Evolutionary conservation across 35 echinoderm and acorn worm species (phyloP).

Genomic region (Apostichopus parvimensis): DNA sequence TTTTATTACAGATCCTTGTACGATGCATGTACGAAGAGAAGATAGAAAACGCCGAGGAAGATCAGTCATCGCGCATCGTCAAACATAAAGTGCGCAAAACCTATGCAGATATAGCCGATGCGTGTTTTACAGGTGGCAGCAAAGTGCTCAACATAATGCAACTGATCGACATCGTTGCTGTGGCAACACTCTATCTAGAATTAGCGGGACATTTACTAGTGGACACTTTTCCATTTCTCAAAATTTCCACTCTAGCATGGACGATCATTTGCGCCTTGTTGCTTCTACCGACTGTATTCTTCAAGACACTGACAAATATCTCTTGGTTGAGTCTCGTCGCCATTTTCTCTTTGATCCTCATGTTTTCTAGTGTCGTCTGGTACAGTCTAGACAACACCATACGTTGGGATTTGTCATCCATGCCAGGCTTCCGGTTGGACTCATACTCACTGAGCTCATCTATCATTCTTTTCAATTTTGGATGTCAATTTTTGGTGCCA

Average conservation of each 20-base stretch:
- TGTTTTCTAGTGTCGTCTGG: constrained; percentile 92
- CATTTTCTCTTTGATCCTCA: constrained; percentile 70
- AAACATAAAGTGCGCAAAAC: constrained; percentile 63
- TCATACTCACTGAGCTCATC: constrained; percentile 79
- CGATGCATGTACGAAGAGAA: constrained; percentile 79
- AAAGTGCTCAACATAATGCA: constrained; percentile 87
- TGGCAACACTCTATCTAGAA: constrained; percentile 94
- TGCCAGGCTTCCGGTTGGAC: constrained; percentile 76
- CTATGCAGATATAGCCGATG: constrained; percentile 89
- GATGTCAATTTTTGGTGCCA: constrained; percentile 94
- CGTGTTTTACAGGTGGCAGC: constrained; percentile 71
- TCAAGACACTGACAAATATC: constrained; percentile 89
- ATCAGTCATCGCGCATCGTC: constrained; percentile 2
- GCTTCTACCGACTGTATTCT: constrained; percentile 87
- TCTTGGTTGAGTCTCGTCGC: constrained; percentile 93
- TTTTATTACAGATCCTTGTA: constrained; percentile 72
- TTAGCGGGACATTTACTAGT: constrained; percentile 84
- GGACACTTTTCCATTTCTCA: constrained; percentile 80
- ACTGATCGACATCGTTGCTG: constrained; percentile 87
- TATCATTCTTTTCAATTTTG: constrained; percentile 94
- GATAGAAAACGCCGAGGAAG: not conserved
- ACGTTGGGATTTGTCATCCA: constrained; percentile 67
- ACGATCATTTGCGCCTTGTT: constrained; percentile 70
- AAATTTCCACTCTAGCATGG: constrained; percentile 74
- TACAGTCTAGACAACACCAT: constrained; percentile 86